These are phyloP conservation scores for Drosophila burlai DNA, from an alignment of 1,140 invertebrate species.

Conservation along the genomic window DNA sequence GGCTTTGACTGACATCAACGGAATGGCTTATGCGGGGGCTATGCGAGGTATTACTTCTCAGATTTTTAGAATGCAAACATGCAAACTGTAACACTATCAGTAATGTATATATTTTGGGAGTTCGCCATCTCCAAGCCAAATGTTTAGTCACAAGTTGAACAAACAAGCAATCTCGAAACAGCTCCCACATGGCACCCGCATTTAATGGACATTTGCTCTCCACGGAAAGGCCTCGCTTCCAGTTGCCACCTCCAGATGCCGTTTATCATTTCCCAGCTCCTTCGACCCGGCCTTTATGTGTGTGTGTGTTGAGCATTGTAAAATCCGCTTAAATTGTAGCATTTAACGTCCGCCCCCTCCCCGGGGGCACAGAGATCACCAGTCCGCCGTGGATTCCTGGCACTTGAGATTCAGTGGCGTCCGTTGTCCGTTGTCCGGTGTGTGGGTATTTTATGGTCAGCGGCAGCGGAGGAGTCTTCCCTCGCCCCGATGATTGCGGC, in stretches of 20 bases:
- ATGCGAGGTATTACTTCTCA: neutral
- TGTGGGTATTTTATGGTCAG: slow-evolving; percentile 51
- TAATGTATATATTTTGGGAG: neutral
- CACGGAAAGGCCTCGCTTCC: neutral
- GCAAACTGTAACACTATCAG: too few species aligned
- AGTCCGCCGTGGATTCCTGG: slow-evolving; percentile 9
- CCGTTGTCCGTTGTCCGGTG: neutral
- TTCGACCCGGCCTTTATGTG: slow-evolving; percentile 9
- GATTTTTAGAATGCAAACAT: neutral
- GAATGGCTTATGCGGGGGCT: neutral
- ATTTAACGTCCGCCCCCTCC: slow-evolving; percentile 42
- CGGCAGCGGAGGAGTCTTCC: slow-evolving; percentile 14
- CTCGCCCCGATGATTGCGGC: slow-evolving; percentile 29
- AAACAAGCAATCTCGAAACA: slow-evolving; percentile 29
- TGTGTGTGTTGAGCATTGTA: slow-evolving; percentile 35
- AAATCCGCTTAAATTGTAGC: slow-evolving; percentile 62
- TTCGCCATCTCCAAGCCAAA: neutral
- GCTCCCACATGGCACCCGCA: slow-evolving; percentile 13
- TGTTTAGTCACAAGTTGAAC: slow-evolving; percentile 35
- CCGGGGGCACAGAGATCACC: slow-evolving; percentile 1
- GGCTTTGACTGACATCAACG: neutral
- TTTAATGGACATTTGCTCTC: slow-evolving; percentile 37
- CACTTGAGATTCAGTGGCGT: slow-evolving; percentile 17
- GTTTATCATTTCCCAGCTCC: neutral
- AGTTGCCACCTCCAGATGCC: neutral